Conservation (phyloP, 92 coral and sea anemone species). For the Epizoanthus rinbou region DNA sequence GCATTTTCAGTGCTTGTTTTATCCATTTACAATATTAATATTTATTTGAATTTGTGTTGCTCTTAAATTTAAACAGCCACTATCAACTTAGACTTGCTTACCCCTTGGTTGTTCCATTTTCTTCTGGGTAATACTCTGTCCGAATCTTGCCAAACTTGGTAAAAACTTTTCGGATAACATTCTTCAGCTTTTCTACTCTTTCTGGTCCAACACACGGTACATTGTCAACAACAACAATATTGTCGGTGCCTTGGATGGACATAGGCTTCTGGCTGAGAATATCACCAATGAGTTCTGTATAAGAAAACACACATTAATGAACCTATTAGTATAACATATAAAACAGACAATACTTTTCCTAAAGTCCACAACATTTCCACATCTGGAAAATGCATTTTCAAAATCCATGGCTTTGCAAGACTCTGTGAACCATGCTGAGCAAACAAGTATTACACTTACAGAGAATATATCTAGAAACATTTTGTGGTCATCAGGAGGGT, state of each 20-base stretch:
- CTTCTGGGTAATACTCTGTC: slow-evolving; percentile 91
- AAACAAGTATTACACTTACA: too few relatives aligned
- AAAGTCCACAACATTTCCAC: too few relatives aligned
- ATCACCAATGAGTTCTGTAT: slow-evolving; percentile 86
- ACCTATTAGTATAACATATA: neutral
- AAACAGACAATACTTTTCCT: too few relatives aligned
- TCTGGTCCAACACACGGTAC: slow-evolving; percentile 92
- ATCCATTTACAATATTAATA: too few relatives aligned
- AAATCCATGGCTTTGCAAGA: too few relatives aligned
- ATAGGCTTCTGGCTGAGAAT: slow-evolving; percentile 68
- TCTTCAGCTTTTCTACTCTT: slow-evolving; percentile 89
- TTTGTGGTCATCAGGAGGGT: too few relatives aligned
- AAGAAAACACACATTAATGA: neutral
- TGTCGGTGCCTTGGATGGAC: slow-evolving; percentile 75
- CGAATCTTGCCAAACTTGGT: slow-evolving; percentile 92
- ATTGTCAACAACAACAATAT: slow-evolving; percentile 90
- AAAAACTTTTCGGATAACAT: slow-evolving; percentile 94
- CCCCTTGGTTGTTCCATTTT: slow-evolving; percentile 91
- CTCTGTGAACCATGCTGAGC: too few relatives aligned
- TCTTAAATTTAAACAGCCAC: too few relatives aligned
- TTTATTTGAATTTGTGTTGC: too few relatives aligned
- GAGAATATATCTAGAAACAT: too few relatives aligned
- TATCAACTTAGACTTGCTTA: slow-evolving; percentile 33
- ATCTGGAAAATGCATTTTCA: too few relatives aligned
- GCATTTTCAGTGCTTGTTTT: too few relatives aligned